Evolutionary conservation across 2,113 vertebrate species (phyloP), one percentile per base, ranked within the genome.

Genomic region (Galbula dea): DNA sequence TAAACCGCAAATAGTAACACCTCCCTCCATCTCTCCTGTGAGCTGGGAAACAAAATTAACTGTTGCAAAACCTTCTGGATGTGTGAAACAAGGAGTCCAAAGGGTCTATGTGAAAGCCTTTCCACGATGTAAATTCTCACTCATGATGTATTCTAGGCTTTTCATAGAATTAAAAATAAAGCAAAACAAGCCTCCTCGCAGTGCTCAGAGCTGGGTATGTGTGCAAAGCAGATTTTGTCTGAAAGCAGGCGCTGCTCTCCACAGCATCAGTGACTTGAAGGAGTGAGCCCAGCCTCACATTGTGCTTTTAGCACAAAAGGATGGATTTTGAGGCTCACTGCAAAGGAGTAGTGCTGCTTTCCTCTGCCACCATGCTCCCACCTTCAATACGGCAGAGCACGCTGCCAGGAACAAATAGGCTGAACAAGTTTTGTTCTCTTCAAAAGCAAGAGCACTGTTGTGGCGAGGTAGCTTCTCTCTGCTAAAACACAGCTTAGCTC

Each of bases 1-100:
- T 87, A 95, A 85, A 88, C 75, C 32, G 0, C 82, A 93, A 62
- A 89, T 96, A 96, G 85, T 93, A 96, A 96, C 93, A 95, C 95
- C 86, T 96, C 84, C 84, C 59, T 91, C 69, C 48, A 5, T 69
- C 69, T 68, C 2, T 95, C 61, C 51, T 12, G 18, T 86, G 62
- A 75, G 52, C 86, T 43, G 29, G 74, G 39, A 94, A 41, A 84
- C 68, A 86, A 63, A 79, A 83, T 91, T 87, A 93, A 89, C 81
- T 63, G 30, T 66, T 89, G 87, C 67, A 91, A 58, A 87, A 34
- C 54, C 36, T 5, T 1, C 63, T 54, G 58, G 39, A 69, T 1
- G 1, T 51, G 15, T 22, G 81, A 73, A 86, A 83, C 32, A 10
- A 69, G 43, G 21, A 55, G 43, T 63, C 86, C 58, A 69, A 32